phyloP scores from a whole-genome alignment of 1,140 invertebrate species.

The Chlorops oryzae region DNA sequence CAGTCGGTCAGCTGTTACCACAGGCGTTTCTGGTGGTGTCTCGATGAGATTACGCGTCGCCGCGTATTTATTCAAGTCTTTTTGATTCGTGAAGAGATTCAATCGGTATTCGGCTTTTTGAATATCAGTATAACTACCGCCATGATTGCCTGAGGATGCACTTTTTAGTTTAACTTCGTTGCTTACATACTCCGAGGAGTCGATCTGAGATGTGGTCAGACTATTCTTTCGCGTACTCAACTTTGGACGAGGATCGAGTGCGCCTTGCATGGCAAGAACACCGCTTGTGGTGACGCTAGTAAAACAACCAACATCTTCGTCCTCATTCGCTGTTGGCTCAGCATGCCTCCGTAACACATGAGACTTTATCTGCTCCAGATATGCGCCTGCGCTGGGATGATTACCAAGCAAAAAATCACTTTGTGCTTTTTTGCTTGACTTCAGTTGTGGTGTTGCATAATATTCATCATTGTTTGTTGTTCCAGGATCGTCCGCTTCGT shows the following conservation, averaged over 20 bases:
- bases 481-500: constrained; percentile 22
- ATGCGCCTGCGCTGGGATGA: constrained; percentile 44
- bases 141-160: constrained; percentile 23
- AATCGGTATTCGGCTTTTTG: constrained; percentile 45
- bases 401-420: constrained; percentile 14
- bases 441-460: constrained; percentile 34
- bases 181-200: constrained; percentile 54
- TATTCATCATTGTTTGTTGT: constrained; percentile 27
- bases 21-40: constrained; percentile 37
- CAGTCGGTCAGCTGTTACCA: not conserved
- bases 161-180: constrained; percentile 39
- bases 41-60: constrained; percentile 22
- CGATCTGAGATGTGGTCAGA: constrained; percentile 57
- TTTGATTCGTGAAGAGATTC: constrained; percentile 37
- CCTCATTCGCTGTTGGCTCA: constrained; percentile 19
- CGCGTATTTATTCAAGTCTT: constrained; percentile 18
- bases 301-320: constrained; percentile 50
- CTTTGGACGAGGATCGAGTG: constrained; percentile 36
- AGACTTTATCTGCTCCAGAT: constrained; percentile 56
- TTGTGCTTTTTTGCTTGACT: constrained; percentile 5
- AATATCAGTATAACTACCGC: constrained; percentile 31
- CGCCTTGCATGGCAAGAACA: constrained; percentile 51
- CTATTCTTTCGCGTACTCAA: constrained; percentile 50
- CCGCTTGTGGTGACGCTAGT: constrained; percentile 58
- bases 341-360: constrained; percentile 52